A percentile compares a stretch with the other conserved stretches of the same genome.
Evolutionary conservation across 2,797 vertebrate genomes (phyloP).

Genomic region (Xiphorhynchus erythropygius): DNA sequence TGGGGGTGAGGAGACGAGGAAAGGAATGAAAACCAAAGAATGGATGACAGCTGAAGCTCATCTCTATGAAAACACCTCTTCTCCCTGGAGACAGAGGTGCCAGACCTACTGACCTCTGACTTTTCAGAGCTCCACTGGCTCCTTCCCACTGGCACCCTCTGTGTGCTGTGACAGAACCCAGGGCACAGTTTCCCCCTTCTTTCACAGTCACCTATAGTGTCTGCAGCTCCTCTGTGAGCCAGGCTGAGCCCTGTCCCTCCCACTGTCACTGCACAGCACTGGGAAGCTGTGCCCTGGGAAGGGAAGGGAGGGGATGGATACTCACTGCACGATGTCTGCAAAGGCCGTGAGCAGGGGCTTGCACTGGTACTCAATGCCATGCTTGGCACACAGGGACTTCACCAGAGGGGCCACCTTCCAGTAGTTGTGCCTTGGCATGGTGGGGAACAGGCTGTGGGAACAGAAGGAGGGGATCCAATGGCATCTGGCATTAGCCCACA

Average conservation of each 20-base stretch:
- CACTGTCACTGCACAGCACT: fast-evolving
- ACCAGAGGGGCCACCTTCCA: slow-evolving; percentile 79
- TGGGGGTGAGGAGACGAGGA: background rate
- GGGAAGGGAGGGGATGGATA: background rate
- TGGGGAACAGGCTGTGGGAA: slow-evolving; percentile 78
- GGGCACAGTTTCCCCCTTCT: background rate
- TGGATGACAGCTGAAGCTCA: background rate
- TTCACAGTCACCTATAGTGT: background rate
- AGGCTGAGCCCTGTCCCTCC: fast-evolving
- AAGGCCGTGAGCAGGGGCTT: slow-evolving; percentile 77
- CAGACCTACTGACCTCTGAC: background rate
- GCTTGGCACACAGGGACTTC: slow-evolving; percentile 77
- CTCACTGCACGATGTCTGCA: slow-evolving; percentile 78
- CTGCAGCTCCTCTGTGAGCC: background rate
- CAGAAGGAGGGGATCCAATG: background rate
- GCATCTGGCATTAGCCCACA: fast-evolving
- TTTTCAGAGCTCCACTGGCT: background rate
- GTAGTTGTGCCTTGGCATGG: slow-evolving; percentile 79
- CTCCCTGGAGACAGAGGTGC: background rate
- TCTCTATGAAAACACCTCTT: background rate
- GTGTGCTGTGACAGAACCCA: background rate
- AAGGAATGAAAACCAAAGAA: background rate
- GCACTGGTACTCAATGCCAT: slow-evolving; percentile 72
- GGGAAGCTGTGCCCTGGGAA: background rate
- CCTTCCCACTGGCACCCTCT: background rate